Base-by-base conservation (phyloP, 2,113 vertebrate species). In the Agapornis roseicollis region DNA sequence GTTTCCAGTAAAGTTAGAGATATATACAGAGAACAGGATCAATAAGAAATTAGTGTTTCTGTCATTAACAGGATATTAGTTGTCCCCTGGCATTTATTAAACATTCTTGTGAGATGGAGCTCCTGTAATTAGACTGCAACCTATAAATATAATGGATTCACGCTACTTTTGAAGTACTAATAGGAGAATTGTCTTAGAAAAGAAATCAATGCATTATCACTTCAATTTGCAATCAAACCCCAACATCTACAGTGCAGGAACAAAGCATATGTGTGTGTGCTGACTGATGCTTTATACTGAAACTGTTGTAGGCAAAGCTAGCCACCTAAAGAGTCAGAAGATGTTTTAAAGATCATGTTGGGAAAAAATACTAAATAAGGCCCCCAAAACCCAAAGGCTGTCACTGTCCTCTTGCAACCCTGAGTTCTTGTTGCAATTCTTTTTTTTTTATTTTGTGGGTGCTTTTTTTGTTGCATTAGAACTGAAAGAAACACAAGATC, bases 31-130 rank as follows among this genome's bases (percentile, higher is more conserved):
- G 49, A 89, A 41, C 3, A 29, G 15, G 37, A 96, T 97, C 95
- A 91, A 93, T 96, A 94, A 78, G 69, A 93, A 95, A 95, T 94
- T 69, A 95, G 47, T 44, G 33, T 78, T 95, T 89, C 86, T 92
- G 17, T 92, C 88, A 92, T 93, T 96, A 93, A 69, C 55, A 89
- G 88, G 86, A 74, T 92, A 89, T 89, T 88, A 85, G 60, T 95
- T 94, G 88, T 47, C n/a, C 49, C 50, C 37, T 77, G 83, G n/a
- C 53, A 85, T 88, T 89, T 82, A 91, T 94, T 95, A 89, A 89
- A 88, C 2, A 2, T 60, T 80, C 64, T 65, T 91, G 39, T 88
- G 60, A 80, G 70, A 90, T 89, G 25, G 11, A 18, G 72, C 13
- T 91, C n/a, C 71, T 78, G 60, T 94, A 82, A 92, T 96, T 89